Conservation (phyloP, 2,888 invertebrate species). For the Arctia plantaginis region DNA sequence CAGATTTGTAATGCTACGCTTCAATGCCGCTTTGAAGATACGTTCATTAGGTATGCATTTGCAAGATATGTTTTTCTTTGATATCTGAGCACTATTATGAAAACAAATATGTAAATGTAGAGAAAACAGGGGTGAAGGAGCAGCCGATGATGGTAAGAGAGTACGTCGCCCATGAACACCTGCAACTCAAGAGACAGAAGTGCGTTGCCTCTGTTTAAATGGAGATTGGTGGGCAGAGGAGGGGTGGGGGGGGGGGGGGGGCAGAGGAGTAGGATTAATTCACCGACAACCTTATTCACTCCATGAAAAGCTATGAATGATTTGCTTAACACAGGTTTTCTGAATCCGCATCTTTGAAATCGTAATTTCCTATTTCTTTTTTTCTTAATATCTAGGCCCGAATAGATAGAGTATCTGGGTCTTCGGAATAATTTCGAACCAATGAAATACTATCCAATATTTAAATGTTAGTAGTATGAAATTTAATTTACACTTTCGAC, state of each 20-base stretch:
- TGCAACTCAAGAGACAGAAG: too few species aligned
- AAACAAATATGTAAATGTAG: too few species aligned
- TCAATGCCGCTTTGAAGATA: background rate
- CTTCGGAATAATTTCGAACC: background rate
- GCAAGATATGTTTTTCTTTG: background rate
- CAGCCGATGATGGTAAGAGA: too few species aligned
- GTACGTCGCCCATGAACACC: too few species aligned
- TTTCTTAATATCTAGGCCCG: background rate
- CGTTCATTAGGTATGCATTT: background rate
- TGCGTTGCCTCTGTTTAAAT: too few species aligned
- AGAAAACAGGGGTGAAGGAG: too few species aligned
- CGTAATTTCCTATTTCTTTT: background rate
- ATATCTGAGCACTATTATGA: too few species aligned
- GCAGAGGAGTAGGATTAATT: too few species aligned
- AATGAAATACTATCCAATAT: conserved; percentile 11
- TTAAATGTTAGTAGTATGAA: conserved; percentile 13
- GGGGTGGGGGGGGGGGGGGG: too few species aligned
- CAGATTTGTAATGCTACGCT: background rate
- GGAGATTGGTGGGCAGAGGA: too few species aligned
- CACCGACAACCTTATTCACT: too few species aligned
- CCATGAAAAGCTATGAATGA: too few species aligned
- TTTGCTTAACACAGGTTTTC: background rate
- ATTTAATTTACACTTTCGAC: conserved; percentile 42
- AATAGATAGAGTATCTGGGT: conserved; percentile 1
- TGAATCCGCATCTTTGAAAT: background rate